Conservation (phyloP, 2,797 vertebrate species). For the Arrhamphus sclerolepis region DNA sequence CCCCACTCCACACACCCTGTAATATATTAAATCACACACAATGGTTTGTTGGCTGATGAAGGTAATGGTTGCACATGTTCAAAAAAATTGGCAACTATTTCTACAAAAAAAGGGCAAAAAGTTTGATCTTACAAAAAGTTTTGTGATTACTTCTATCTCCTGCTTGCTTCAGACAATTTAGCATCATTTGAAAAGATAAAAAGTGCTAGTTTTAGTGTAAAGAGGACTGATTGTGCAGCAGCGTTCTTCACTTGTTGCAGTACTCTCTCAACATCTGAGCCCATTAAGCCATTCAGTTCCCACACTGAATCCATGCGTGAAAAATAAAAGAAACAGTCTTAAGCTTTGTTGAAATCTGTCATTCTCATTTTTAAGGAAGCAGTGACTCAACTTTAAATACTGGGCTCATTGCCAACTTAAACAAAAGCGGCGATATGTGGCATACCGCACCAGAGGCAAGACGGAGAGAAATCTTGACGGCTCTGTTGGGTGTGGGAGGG, state of each 20-base stretch:
- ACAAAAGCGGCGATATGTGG: constrained; percentile 46
- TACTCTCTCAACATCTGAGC: constrained; percentile 13
- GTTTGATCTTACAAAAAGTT: too few species aligned
- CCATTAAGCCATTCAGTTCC: constrained; percentile 19
- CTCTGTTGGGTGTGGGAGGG: constrained; percentile 59
- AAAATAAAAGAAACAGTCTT: constrained; percentile 10
- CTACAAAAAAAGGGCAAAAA: too few species aligned
- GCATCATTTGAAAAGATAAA: too few species aligned
- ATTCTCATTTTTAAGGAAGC: constrained; percentile 54
- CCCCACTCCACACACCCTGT: too few species aligned
- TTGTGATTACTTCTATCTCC: too few species aligned
- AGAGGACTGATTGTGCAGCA: too few species aligned
- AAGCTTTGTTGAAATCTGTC: constrained; percentile 62
- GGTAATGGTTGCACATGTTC: too few species aligned
- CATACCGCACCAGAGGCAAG: constrained; percentile 29
- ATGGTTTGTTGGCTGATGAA: too few species aligned
- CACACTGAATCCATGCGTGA: constrained; percentile 14
- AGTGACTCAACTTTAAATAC: constrained; percentile 46
- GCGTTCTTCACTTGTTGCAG: not conserved
- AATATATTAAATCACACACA: too few species aligned
- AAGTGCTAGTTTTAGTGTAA: too few species aligned
- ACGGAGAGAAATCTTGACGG: constrained; percentile 54
- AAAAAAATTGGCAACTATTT: too few species aligned
- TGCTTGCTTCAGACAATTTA: too few species aligned
- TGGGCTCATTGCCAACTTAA: constrained; percentile 59